These are phyloP conservation scores for Agraylea sexmaculata DNA, from an alignment of 1,140 invertebrate species.

Conservation along the genomic window DNA sequence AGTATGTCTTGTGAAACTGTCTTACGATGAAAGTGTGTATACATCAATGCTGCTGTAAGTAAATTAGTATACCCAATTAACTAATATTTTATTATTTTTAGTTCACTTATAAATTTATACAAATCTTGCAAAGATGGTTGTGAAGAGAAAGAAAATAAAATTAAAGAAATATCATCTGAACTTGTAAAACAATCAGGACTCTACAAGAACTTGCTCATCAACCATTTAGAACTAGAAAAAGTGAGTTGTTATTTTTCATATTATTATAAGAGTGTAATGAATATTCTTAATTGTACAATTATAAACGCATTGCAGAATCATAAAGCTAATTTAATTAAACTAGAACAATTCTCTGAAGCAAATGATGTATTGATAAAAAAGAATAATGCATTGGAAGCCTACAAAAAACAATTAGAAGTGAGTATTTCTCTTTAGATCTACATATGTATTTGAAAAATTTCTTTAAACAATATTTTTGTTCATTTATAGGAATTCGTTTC, in stretches of 20 bases:
- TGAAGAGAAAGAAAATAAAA: constrained; percentile 23
- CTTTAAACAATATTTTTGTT: background rate
- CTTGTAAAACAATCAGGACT: constrained; percentile 27
- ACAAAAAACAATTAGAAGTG: constrained; percentile 30
- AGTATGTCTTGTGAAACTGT: background rate
- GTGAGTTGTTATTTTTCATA: constrained; percentile 18
- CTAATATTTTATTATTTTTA: constrained; percentile 21
- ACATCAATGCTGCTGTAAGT: background rate
- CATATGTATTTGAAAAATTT: constrained; percentile 4
- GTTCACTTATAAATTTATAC: constrained; percentile 27
- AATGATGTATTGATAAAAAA: constrained; percentile 22
- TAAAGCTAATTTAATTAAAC: too few species aligned
- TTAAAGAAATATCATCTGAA: constrained; percentile 25
- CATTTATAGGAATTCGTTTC: too few species aligned
- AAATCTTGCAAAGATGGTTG: constrained; percentile 24
- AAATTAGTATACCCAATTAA: too few species aligned
- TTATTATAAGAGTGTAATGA: too few species aligned
- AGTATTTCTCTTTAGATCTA: constrained; percentile 6
- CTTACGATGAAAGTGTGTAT: background rate
- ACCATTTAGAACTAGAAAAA: constrained; percentile 24
- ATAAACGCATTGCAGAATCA: too few species aligned
- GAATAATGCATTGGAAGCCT: constrained; percentile 23
- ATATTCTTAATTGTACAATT: too few species aligned
- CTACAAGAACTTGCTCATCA: constrained; percentile 24
- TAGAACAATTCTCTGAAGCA: constrained; percentile 16